phyloP scores from a whole-genome alignment of 2,888 invertebrate genomes.

The Uropetala carovei region DNA sequence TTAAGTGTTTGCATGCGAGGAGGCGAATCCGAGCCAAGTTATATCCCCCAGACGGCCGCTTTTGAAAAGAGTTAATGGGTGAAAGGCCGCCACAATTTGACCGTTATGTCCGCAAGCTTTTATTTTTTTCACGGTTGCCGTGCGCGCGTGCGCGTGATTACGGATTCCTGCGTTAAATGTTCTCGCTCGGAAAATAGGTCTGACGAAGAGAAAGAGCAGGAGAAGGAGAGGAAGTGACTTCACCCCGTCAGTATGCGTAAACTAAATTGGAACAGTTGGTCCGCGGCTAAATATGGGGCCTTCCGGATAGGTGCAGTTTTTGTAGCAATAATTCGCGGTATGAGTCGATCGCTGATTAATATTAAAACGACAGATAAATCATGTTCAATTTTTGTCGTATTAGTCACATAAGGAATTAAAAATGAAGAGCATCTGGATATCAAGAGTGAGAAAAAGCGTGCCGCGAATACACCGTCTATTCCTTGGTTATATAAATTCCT shows the following conservation, averaged over 20 bases:
- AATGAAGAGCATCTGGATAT: too few species aligned
- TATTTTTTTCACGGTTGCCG: neutral
- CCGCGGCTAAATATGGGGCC: neutral
- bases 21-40: neutral
- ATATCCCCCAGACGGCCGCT: neutral
- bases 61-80: neutral
- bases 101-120: neutral
- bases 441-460: too few species aligned
- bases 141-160: constrained; percentile 15
- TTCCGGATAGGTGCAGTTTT: neutral
- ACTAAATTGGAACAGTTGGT: neutral
- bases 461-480: too few species aligned
- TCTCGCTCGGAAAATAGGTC: too few species aligned
- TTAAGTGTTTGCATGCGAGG: neutral
- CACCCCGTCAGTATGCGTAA: too few species aligned
- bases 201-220: neutral
- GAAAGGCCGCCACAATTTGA: neutral
- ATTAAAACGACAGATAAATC: too few species aligned
- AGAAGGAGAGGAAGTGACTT: neutral
- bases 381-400: too few species aligned
- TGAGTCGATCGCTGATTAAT: too few species aligned
- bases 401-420: too few species aligned
- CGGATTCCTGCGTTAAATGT: neutral
- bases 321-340: too few species aligned
- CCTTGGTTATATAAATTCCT: too few species aligned